Base-by-base conservation (phyloP, 1,140 invertebrate species). In the Papilio aristodemus region DNA sequence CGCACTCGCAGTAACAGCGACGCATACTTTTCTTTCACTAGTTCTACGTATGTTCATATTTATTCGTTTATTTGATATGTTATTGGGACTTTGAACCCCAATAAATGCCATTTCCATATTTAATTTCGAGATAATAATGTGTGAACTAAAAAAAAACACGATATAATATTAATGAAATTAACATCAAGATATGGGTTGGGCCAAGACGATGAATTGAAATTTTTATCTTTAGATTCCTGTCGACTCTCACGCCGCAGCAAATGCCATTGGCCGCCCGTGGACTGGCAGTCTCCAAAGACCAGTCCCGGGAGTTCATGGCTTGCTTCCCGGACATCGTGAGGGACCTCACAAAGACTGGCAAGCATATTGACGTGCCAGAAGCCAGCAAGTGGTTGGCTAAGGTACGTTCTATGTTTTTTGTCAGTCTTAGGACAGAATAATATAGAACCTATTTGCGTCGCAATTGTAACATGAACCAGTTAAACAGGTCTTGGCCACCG, bases 241-340 rank as follows among this genome's bases (percentile, higher is more conserved):
- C 91, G 66, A 92, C 90, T 76, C 84, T 92, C 86, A 91, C 91
- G 67, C 84, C 89, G 59, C 90, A 91, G 81, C 87, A 92, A 87
- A 86, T 92, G 84, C 93, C 94, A 68, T 92, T 94, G 76, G 93
- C 94, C 19, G 93, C 93, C 69, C 92, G 93, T 73, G 92, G 93
- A 78, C 93, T 93, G 77, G 93, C 93, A 17, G 89, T 92, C 67
- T 94, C 92, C 67, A 96, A 96, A 89, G 96, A 97, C 89, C 96
- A 97, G 87, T 95, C 94, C 81, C 92, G 96, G 69, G 96, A 97
- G 86, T 95, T 98, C 92, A 96, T 97, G 95, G 94, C 95, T 46
- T 87, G 96, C 54, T 97, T 97, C 93, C 96, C 96, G 70, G 96
- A 97, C 89, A 91, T 97, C 77, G 95, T 97, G 43, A 89, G 96